phyloP scores from a whole-genome alignment of 1,140 invertebrate species.

The Euschistus heros region DNA sequence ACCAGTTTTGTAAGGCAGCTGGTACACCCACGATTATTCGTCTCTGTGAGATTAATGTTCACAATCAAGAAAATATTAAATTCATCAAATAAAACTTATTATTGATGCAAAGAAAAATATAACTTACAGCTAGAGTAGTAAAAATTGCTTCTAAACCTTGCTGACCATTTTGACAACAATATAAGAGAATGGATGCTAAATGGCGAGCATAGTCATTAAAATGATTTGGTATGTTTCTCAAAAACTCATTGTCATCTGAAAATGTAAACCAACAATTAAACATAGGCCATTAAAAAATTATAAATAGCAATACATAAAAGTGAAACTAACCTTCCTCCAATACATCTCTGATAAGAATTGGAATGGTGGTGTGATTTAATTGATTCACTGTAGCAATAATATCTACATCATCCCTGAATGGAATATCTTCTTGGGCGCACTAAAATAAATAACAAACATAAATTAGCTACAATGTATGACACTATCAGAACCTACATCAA shows the following conservation, averaged over 20 bases:
- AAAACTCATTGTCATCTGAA: slow-evolving; percentile 8
- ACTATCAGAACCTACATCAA: neutral
- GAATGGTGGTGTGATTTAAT: slow-evolving; percentile 18
- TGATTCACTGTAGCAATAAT: slow-evolving; percentile 33
- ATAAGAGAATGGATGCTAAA: slow-evolving; percentile 11
- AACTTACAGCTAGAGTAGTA: slow-evolving; percentile 36
- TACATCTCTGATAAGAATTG: slow-evolving; percentile 15
- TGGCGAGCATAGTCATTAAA: slow-evolving; percentile 8
- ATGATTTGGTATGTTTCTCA: slow-evolving; percentile 10
- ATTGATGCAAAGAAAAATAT: neutral
- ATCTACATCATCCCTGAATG: slow-evolving; percentile 36
- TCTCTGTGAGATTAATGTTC: slow-evolving; percentile 12
- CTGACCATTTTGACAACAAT: slow-evolving; percentile 17
- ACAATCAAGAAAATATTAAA: too few relatives aligned
- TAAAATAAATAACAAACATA: neutral
- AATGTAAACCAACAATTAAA: neutral
- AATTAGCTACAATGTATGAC: neutral
- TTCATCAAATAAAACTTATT: neutral
- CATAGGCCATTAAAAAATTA: neutral
- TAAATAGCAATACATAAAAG: neutral
- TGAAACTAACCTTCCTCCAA: slow-evolving; percentile 22
- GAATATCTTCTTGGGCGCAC: slow-evolving; percentile 32
- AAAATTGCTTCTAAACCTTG: slow-evolving; percentile 35
- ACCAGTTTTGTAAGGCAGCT: slow-evolving; percentile 32
- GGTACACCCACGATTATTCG: slow-evolving; percentile 29